phyloP scores from a whole-genome alignment of 2,797 vertebrate genomes.

The Gallinago solitaria region DNA sequence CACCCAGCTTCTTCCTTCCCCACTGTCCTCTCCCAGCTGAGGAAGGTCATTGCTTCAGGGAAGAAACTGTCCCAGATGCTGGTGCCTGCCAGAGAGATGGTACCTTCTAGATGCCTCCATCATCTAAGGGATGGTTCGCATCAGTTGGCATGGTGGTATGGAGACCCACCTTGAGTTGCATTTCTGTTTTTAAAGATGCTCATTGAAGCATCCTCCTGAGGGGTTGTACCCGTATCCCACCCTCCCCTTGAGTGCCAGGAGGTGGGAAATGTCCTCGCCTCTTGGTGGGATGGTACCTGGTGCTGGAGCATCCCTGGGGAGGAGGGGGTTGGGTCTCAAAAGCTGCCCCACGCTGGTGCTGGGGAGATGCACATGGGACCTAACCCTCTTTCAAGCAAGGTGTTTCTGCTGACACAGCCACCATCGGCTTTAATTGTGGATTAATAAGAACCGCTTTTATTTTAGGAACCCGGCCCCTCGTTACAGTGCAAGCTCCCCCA shows the following conservation, averaged over 20 bases:
- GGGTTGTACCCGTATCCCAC: not conserved
- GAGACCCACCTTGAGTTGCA: not conserved
- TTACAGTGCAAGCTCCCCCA: not conserved
- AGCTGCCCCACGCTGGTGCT: rapidly evolving
- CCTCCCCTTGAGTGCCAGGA: not conserved
- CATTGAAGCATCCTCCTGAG: too few relatives aligned
- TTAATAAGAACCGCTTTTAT: not conserved
- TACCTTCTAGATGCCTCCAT: not conserved
- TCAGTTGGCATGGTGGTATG: not conserved
- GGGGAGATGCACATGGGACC: rapidly evolving
- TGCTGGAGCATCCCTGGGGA: not conserved
- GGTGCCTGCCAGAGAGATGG: not conserved
- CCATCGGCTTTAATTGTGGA: not conserved
- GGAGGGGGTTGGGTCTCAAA: not conserved
- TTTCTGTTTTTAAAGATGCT: not conserved
- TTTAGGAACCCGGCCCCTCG: not conserved
- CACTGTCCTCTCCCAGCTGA: not conserved
- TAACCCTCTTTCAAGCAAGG: not conserved
- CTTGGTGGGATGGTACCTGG: not conserved
- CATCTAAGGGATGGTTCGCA: too few relatives aligned
- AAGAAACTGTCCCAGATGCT: not conserved
- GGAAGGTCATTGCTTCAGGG: not conserved
- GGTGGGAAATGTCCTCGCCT: not conserved
- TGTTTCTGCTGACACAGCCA: not conserved
- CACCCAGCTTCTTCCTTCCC: not conserved